Evolutionary conservation across 2,113 vertebrate genomes (phyloP), one percentile per base, ranked within the genome.

Genomic region (Gallinago media): DNA sequence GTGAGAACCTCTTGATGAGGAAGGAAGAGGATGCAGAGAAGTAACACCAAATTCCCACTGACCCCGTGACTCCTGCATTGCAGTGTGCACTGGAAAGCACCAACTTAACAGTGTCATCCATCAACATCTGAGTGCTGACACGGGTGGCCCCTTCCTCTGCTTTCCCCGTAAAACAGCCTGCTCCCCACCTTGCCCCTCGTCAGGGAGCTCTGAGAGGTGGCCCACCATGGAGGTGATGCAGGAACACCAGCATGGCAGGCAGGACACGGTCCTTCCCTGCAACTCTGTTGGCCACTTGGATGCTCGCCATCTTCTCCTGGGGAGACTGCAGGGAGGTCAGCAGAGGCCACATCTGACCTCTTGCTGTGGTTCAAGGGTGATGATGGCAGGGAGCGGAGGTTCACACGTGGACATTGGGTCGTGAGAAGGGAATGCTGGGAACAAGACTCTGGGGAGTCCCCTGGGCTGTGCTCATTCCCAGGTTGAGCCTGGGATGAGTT

Each of bases 341-440:
- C 9, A 8, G n/a, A 49, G 74, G 42, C 56, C 25, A 2, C 0
- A 1, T 15, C 23, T 49, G 31, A 23, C 36, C 25, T 26, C 6
- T 40, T 58, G 44, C 52, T 70, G 40, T 3, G 12, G 27, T 13
- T 78, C 50, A 29, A 19, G 19, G n/a, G 42, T 74, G 47, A 11
- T 5, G 0, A 9, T 8, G 32, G 34, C 2, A 3, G 1, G 2
- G 34, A 61, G 50, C 36, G 46, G 58, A 61, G 55, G 55, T 52
- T 72, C 7, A 0, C 31, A 3, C 0, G 25, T 0, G 2, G 47
- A 12, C 4, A 3, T 10, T 0, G 0, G 47, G 38, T 19, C 0
- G 0, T 27, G 65, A 2, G 2, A 27, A 78, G n/a, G 47, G 42
- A 90, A 40, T 1, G 5, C 38, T 23, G 49, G 70, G 44, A 70